Conservation (phyloP, 1,140 invertebrate genomes). For the Copidosoma floridanum region DNA sequence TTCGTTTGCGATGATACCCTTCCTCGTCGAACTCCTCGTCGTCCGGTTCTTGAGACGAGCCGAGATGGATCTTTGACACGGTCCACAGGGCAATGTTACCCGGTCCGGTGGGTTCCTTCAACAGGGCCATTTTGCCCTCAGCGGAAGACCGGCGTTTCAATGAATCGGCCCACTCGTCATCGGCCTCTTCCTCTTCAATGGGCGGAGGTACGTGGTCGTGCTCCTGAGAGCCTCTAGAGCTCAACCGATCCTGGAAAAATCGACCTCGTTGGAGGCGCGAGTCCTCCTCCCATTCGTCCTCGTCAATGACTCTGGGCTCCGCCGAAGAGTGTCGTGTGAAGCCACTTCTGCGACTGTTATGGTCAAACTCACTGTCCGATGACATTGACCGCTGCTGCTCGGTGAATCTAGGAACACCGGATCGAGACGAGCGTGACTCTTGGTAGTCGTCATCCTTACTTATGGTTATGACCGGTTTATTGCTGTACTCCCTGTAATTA, state of each 20-base stretch:
- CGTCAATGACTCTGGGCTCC: constrained; percentile 42
- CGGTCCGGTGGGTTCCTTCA: constrained; percentile 43
- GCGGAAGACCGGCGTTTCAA: constrained; percentile 50
- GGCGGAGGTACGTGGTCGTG: constrained; percentile 9
- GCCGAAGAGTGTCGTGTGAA: constrained; percentile 21
- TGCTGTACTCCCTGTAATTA: constrained; percentile 13
- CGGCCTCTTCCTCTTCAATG: constrained; percentile 22
- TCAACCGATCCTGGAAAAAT: constrained; percentile 33
- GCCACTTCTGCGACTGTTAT: background rate
- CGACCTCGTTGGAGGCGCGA: constrained; percentile 42
- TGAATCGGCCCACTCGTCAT: constrained; percentile 36
- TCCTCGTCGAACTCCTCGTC: constrained; percentile 48
- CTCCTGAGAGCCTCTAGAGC: constrained; percentile 34
- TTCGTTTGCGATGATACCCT: constrained; percentile 29
- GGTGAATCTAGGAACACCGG: constrained; percentile 25
- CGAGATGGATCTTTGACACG: constrained; percentile 45
- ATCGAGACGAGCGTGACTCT: constrained; percentile 24
- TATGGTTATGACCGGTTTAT: constrained; percentile 12
- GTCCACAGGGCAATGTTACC: constrained; percentile 52
- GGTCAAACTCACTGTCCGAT: constrained; percentile 46
- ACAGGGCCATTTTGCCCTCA: constrained; percentile 50
- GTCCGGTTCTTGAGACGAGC: constrained; percentile 47
- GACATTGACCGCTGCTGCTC: constrained; percentile 36
- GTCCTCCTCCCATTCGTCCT: constrained; percentile 52
- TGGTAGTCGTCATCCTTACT: constrained; percentile 33